phyloP scores from a whole-genome alignment of 2,797 vertebrate genomes.

The Falco novaeseelandiae region DNA sequence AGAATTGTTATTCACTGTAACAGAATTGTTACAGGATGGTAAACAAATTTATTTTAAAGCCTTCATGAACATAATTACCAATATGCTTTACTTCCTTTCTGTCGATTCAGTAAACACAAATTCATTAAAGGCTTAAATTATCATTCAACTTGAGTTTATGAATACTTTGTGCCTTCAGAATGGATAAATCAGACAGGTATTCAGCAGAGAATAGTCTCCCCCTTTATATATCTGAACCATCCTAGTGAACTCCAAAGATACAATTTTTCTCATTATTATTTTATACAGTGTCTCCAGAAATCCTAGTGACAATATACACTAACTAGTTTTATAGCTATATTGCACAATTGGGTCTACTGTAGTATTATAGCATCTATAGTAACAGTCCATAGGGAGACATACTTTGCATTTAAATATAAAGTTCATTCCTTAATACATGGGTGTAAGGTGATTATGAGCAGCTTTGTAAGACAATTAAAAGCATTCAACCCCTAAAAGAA shows the following conservation, averaged over 20 bases:
- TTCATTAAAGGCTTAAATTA: not conserved
- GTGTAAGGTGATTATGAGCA: not conserved
- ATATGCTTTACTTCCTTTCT: not conserved
- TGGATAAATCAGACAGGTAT: not conserved
- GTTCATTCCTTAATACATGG: not conserved
- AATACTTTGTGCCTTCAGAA: not conserved
- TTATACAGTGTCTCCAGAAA: not conserved
- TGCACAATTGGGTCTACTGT: accelerated
- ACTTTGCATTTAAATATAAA: not conserved
- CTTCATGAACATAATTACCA: not conserved
- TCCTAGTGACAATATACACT: not conserved
- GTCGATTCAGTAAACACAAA: not conserved
- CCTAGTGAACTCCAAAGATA: not conserved
- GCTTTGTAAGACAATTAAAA: not conserved
- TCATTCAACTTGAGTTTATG: not conserved
- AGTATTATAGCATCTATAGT: not conserved
- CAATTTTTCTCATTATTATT: not conserved
- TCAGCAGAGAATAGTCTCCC: not conserved
- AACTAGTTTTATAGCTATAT: not conserved
- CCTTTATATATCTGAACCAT: not conserved
- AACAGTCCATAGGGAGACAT: not conserved
- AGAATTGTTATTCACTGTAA: not conserved
- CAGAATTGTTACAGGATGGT: not conserved
- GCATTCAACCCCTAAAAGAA: not conserved
- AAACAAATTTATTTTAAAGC: not conserved